A percentile compares a stretch with the other conserved stretches of the same genome.
phyloP scores from a whole-genome alignment of 2,888 invertebrate species.

The Oxytorus armatus region DNA sequence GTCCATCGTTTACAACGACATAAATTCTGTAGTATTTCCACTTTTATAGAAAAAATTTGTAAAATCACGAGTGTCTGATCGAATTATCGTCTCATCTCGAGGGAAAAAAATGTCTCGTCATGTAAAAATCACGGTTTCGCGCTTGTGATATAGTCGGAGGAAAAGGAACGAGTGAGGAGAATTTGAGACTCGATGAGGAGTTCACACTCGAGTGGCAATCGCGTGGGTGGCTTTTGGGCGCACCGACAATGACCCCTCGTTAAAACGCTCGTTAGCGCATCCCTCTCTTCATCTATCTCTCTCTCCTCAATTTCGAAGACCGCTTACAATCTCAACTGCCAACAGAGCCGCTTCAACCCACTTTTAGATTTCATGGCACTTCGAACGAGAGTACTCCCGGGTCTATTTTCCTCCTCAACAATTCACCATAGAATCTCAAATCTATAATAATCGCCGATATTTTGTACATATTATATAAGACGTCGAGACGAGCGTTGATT shows the following conservation, averaged over 20 bases:
- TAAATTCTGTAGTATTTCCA: background rate
- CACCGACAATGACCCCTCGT: constrained; percentile 68
- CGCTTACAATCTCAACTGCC: constrained; percentile 62
- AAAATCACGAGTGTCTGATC: no score
- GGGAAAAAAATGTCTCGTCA: constrained; percentile 27
- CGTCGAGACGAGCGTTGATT: background rate
- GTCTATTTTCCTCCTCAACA: constrained; percentile 21
- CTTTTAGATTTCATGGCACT: constrained; percentile 58
- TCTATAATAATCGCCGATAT: constrained; percentile 8
- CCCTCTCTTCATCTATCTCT: constrained; percentile 43
- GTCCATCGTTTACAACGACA: constrained; percentile 43
- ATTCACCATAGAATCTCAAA: constrained; percentile 43
- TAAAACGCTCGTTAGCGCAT: constrained; percentile 65
- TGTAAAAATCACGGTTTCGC: constrained; percentile 24
- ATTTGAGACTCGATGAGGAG: constrained; percentile 59
- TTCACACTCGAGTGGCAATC: constrained; percentile 66
- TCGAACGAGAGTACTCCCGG: constrained; percentile 27
- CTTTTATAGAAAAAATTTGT: no score
- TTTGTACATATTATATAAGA: constrained; percentile 34
- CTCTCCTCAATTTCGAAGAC: constrained; percentile 64
- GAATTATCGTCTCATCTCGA: background rate
- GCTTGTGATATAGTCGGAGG: constrained; percentile 6
- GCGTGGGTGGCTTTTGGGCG: constrained; percentile 66
- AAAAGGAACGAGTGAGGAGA: constrained; percentile 32
- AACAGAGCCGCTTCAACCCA: constrained; percentile 53